These are phyloP conservation scores for Progne subis DNA, from an alignment of 2,113 vertebrate species.

Conservation along the genomic window DNA sequence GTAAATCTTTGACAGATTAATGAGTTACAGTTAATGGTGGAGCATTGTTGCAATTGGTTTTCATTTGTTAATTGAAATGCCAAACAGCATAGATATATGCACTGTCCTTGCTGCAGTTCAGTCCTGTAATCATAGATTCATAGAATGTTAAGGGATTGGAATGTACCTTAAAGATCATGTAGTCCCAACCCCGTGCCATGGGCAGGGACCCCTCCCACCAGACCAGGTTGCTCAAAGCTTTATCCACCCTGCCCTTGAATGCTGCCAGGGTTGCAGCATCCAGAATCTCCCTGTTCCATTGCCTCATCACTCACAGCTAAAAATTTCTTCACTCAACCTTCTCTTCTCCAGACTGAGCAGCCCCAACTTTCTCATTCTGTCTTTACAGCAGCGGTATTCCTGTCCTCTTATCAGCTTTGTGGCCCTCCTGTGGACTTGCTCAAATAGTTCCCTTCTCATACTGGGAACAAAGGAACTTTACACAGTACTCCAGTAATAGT, in stretches of 20 bases:
- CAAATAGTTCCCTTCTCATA: background rate
- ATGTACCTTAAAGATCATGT: background rate
- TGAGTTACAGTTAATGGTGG: background rate
- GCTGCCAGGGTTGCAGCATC: background rate
- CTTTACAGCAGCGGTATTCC: background rate
- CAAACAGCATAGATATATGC: background rate
- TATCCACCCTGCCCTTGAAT: background rate
- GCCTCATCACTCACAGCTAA: background rate
- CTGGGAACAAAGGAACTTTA: background rate
- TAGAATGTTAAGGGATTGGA: background rate
- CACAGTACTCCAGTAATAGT: background rate
- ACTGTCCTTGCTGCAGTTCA: background rate
- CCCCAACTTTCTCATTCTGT: background rate
- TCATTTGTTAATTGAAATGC: background rate
- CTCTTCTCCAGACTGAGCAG: background rate
- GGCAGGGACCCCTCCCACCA: background rate
- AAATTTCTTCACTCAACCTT: background rate
- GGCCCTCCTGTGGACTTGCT: background rate
- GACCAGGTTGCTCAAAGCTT: background rate
- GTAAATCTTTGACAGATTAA: slow-evolving; percentile 29
- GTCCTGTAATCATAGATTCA: background rate
- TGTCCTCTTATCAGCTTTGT: background rate
- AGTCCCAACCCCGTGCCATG: rapidly evolving
- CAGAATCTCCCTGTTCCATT: background rate
- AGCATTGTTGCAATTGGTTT: background rate